Evolutionary conservation across 2,797 vertebrate species (phyloP).

Genomic region (Macropus fuliginosus): DNA sequence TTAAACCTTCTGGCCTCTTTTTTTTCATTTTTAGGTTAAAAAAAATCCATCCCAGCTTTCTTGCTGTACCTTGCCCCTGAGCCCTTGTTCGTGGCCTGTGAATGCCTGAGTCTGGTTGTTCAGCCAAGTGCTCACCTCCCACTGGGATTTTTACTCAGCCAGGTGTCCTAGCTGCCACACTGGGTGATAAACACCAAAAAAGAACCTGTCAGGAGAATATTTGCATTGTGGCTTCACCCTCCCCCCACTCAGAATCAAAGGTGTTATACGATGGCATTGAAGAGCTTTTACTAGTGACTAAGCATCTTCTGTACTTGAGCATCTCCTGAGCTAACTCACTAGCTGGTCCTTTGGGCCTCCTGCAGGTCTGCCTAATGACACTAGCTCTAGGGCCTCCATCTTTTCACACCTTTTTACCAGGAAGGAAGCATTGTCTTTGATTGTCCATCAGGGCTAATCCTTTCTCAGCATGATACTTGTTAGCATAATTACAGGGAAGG

Average conservation of each 20-base stretch:
- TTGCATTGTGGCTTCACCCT: constrained; percentile 84
- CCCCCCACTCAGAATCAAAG: constrained; percentile 81
- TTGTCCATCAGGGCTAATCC: constrained; percentile 89
- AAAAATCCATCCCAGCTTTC: background rate
- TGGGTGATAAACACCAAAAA: constrained; percentile 91
- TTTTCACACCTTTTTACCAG: constrained; percentile 87
- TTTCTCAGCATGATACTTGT: constrained; percentile 87
- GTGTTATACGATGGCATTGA: constrained; percentile 83
- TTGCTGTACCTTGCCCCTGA: background rate
- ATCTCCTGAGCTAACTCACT: constrained; percentile 80
- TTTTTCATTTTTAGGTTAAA: constrained; percentile 84
- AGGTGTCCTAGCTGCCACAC: constrained; percentile 88
- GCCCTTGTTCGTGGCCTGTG: constrained; percentile 87
- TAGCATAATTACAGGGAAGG: constrained; percentile 89
- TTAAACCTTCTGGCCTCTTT: constrained; percentile 84
- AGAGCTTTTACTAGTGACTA: constrained; percentile 82
- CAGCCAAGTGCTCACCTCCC: constrained; percentile 88
- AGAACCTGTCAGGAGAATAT: constrained; percentile 86
- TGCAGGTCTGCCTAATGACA: constrained; percentile 86
- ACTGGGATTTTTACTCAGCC: constrained; percentile 91
- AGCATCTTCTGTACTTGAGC: constrained; percentile 82
- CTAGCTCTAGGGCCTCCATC: constrained; percentile 80
- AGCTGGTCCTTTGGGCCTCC: constrained; percentile 83
- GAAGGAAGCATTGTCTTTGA: constrained; percentile 88
- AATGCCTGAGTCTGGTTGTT: constrained; percentile 86